Base-by-base conservation (phyloP, 2,797 vertebrate genomes). In the Smutsia temminckii region DNA sequence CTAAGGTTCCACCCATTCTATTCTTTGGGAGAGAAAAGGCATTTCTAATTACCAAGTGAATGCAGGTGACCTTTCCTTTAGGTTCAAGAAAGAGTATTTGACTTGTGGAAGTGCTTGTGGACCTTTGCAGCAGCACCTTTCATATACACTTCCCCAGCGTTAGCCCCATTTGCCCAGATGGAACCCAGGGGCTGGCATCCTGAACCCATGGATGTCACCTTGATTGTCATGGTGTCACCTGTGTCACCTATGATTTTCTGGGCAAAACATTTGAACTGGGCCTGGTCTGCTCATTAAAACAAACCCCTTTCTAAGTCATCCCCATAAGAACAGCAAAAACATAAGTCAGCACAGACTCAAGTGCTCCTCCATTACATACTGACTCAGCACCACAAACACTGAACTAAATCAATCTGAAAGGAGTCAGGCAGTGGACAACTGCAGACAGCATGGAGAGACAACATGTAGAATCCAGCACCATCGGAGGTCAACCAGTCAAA, bases 401-500 rank as follows among this genome's bases (percentile, higher is more conserved):
- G 55, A 75, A n/a, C 34, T 77, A 16, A 92, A 23, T 53, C 57
- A 51, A 69, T 71, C 34, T 85, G 37, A 78, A 63, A 63, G 61
- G 40, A 93, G 64, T 42, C 42, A 71, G 64, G 55, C 21, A 29
- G 63, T 11, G 42, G 55, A 42, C 53, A 92, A 4, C 21, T 64
- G 32, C 64, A 66, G 69, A 88, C 21, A 59, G 75, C 20, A 34
- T 8, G 75, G 63, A 91, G 89, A 80, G 42, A 86, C 21, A 74
- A 32, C 75, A 80, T 61, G 32, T 78, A 96, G 96, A 97, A 97
- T 95, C 96, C 94, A 96, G 94, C 94, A 85, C 95, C 91, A 74
- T 21, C 1, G 93, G 95, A 97, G 96, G 97, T 98, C 98, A 98
- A 72, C 6, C 72, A 97, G 93, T 97, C 96, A 98, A 97, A 98